Base-by-base conservation (phyloP, 2,888 invertebrate genomes). In the Macropis europaea region DNA sequence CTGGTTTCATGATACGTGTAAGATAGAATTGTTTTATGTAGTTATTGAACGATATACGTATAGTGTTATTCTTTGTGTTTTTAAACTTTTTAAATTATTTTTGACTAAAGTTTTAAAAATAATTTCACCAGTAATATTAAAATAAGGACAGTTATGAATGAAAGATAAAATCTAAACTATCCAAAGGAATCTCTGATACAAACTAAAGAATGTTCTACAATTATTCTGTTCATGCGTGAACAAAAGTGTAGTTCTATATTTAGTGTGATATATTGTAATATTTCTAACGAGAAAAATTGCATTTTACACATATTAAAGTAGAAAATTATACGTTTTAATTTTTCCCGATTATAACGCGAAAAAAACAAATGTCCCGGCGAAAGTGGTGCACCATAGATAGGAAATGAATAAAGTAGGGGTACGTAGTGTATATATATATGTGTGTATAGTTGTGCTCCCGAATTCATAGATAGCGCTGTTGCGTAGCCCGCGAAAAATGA, bases 401-500 rank as follows among this genome's bases (percentile, higher is more conserved):
- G 38, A 11, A 2, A n/a, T 2, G 28, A n/a, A 13, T 1, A 5
- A 22, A 30, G 42, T 26, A 22, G 32, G n/a, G 4, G 13, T 6
- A n/a, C n/a, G 24, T n/a, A 9, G 11, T 28, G 22, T 15, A 11
- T 26, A 28, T 47, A n/a, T 47, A 15, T n/a, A 7, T 5, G 3
- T 4, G 15, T 0, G 6, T 40, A 3, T 52, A 45, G 53, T 42
- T 53, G 3, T 19, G 2, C 2, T 6, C 1, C 2, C 2, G 0
- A 1, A 1, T 15, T 43, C 6, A 22, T 2, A 67, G 72, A 61
- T 61, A 61, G 57, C 53, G 48, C 19, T 42, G 9, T 7, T 17
- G 1, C 1, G 6, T 17, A 6, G 13, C 24, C 43, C 57, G 57
- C 13, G 7, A 43, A 15, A 24, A 66, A 9, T 36, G 26, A 28